Evolutionary conservation across 2,888 invertebrate species (phyloP).

Genomic region (Macrosiphum euphorbiae): DNA sequence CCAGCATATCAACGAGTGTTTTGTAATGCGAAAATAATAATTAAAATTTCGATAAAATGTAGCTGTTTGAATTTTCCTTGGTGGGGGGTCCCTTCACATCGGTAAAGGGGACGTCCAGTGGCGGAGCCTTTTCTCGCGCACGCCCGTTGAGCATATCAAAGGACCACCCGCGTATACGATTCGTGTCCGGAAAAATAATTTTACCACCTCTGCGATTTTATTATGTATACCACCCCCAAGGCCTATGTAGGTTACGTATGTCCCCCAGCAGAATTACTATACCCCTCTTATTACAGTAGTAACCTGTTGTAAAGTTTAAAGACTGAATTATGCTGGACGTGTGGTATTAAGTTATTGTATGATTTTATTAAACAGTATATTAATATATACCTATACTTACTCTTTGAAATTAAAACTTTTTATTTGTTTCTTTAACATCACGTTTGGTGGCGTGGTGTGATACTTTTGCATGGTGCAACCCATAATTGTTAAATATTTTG

Average conservation of each 20-base stretch:
- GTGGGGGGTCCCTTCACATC: not conserved
- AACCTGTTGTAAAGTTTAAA: not conserved
- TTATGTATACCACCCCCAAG: not conserved
- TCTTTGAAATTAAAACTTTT: not conserved
- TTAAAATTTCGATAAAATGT: not conserved
- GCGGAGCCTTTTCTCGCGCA: constrained; percentile 61
- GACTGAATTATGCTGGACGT: not conserved
- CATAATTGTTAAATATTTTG: not conserved
- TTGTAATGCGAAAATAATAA: not conserved
- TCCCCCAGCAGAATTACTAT: not conserved
- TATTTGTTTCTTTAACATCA: not conserved
- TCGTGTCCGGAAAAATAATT: constrained; percentile 41
- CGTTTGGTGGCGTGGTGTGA: not conserved
- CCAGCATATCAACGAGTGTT: not conserved
- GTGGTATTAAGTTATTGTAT: not conserved
- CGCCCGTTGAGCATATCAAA: constrained; percentile 30
- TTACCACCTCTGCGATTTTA: constrained; percentile 38
- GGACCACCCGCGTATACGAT: constrained; percentile 48
- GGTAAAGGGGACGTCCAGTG: constrained; percentile 41
- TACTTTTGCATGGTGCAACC: not conserved
- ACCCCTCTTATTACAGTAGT: not conserved
- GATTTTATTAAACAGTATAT: not conserved
- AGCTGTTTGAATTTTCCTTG: not conserved
- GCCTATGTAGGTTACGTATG: not conserved
- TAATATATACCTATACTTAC: not conserved